phyloP scores from a whole-genome alignment of 2,797 vertebrate species.

The Glyptemys insculpta region DNA sequence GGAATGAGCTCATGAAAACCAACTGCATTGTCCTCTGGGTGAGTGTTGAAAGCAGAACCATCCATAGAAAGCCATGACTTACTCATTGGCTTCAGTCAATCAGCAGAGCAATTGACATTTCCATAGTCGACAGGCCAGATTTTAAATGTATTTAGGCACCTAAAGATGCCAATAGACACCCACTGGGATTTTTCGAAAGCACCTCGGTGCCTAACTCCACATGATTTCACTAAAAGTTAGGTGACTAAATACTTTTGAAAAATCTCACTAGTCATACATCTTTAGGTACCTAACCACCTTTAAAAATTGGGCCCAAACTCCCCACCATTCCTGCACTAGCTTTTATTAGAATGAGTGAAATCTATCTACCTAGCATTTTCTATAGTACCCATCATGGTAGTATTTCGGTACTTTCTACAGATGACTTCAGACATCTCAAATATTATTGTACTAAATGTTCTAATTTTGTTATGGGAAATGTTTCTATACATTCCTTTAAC shows the following conservation, averaged over 20 bases:
- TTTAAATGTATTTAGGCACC: background rate
- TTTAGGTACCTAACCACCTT: background rate
- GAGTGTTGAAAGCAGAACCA: background rate
- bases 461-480: slow-evolving; percentile 1
- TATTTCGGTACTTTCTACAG: background rate
- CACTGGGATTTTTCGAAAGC: background rate
- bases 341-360: background rate
- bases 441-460: background rate
- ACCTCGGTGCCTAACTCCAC: background rate
- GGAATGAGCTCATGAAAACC: slow-evolving; percentile 56
- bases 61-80: background rate
- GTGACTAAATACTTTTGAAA: background rate
- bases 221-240: background rate
- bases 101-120: background rate
- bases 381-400: background rate
- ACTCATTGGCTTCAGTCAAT: background rate
- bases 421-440: background rate
- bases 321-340: background rate
- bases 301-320: background rate
- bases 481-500: slow-evolving; percentile 32
- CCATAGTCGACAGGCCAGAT: background rate
- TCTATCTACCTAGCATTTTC: background rate
- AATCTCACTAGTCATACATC: background rate
- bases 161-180: background rate
- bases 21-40: slow-evolving; percentile 33